These are phyloP conservation scores for Anthoscopus minutus DNA, from an alignment of 2,113 vertebrate species.

Conservation along the genomic window DNA sequence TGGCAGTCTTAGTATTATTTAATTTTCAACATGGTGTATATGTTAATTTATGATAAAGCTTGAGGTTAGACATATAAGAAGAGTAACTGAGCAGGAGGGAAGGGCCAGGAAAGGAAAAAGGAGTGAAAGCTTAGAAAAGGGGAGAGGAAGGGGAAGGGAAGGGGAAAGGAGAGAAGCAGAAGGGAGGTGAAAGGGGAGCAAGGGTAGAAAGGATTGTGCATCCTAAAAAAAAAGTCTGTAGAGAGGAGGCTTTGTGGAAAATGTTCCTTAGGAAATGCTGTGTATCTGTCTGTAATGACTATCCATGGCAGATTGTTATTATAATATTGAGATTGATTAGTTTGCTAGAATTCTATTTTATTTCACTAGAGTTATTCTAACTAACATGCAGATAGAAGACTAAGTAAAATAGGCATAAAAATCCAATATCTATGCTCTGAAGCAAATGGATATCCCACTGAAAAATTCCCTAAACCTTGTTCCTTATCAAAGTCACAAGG, in stretches of 20 bases:
- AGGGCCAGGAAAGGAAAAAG: fast-evolving
- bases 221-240: background rate
- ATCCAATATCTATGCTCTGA: background rate
- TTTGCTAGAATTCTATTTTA: background rate
- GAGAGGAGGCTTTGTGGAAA: background rate
- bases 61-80: background rate
- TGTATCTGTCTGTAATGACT: background rate
- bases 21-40: background rate
- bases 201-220: background rate
- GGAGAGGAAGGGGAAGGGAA: background rate
- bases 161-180: too few relatives aligned
- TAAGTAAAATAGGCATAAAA: background rate
- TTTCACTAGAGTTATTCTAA: background rate
- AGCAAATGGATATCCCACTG: background rate
- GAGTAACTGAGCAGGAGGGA: fast-evolving
- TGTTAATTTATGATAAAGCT: background rate
- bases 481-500: background rate
- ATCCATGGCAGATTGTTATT: background rate
- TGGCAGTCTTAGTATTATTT: background rate
- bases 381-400: background rate
- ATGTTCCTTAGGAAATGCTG: background rate
- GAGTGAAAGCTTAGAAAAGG: too few relatives aligned
- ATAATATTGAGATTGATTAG: background rate
- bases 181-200: background rate
- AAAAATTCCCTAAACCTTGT: background rate